These are phyloP conservation scores for Pseudotriccus pelzelni DNA, from an alignment of 2,797 vertebrate species.

Conservation along the genomic window DNA sequence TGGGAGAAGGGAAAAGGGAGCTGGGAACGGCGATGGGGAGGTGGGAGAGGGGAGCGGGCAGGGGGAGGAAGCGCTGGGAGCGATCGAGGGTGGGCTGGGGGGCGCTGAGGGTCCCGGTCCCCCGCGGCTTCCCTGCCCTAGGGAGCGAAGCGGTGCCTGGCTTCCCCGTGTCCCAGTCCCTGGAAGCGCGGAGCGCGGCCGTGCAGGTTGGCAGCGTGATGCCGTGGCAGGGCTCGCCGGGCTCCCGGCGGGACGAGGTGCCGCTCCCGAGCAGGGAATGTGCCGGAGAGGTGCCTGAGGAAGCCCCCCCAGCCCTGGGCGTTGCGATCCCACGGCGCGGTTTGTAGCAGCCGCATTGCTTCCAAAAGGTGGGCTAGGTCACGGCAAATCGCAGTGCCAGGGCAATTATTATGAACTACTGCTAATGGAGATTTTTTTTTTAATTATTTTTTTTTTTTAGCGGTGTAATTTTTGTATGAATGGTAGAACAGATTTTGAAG, in stretches of 20 bases:
- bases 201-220: not conserved
- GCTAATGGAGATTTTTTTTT: too few relatives aligned
- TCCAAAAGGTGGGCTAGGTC: rapidly evolving
- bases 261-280: rapidly evolving
- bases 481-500: not conserved
- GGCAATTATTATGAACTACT: too few relatives aligned
- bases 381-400: rapidly evolving
- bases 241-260: not conserved
- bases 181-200: not conserved
- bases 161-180: rapidly evolving
- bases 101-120: too few relatives aligned
- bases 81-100: too few relatives aligned
- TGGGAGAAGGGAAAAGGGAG: rapidly evolving
- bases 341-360: too few relatives aligned
- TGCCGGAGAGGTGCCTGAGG: rapidly evolving
- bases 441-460: not conserved
- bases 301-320: too few relatives aligned
- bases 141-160: not conserved
- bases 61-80: not conserved
- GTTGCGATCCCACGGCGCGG: too few relatives aligned
- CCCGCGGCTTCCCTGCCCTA: not conserved
- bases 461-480: rapidly evolving
- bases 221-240: not conserved
- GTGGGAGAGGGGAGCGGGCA: not conserved
- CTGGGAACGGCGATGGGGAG: rapidly evolving